Base-by-base conservation (phyloP, 1,140 invertebrate species). In the Apis laboriosa region DNA sequence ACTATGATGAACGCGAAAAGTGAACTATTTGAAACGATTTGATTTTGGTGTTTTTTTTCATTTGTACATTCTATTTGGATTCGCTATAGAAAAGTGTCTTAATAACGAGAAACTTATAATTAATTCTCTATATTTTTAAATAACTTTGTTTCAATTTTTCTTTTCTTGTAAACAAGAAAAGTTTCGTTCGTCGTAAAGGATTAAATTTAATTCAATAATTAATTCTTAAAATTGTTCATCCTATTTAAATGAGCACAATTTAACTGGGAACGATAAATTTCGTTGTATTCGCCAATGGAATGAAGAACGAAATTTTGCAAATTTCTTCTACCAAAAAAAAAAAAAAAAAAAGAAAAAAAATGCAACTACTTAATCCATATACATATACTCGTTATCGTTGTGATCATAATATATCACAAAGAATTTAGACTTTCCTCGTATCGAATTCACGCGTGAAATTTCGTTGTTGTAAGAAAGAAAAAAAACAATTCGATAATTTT, bases 221-320 rank as follows among this genome's bases (percentile, higher is more conserved):
- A 28, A 63, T 15, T 8, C 15, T 64, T 0, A 15, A 5, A 13
- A 2, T 4, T 9, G 17, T 1, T 43, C 34, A 12, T 67, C 4
- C 5, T 5, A 17, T 21, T 67, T 17, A n/a, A 43, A 51, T 0
- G 43, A 11, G 43, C 8, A 21, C 7, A 63, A 55, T 66, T n/a
- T 12, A 17, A 1, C 55, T 7, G 55, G 17, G 12, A 53, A 28
- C 2, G 21, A 21, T 34, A 15, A 76, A 53, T 64, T 77, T 77
- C 75, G 75, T 77, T 77, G 75, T 66, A 77, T 17, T 21, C 21
- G 64, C 55, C 43, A 53, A 5, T 28, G 61, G 66, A 77, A 66
- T 15, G 61, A 66, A 64, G 49, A 34, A 49, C 34, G 49, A n/a
- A 49, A 11, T n/a, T 15, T 1, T 4, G 43, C n/a, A n/a, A 7